Evolutionary conservation across 2,113 vertebrate species (phyloP).

Genomic region (Glaucomys volans): DNA sequence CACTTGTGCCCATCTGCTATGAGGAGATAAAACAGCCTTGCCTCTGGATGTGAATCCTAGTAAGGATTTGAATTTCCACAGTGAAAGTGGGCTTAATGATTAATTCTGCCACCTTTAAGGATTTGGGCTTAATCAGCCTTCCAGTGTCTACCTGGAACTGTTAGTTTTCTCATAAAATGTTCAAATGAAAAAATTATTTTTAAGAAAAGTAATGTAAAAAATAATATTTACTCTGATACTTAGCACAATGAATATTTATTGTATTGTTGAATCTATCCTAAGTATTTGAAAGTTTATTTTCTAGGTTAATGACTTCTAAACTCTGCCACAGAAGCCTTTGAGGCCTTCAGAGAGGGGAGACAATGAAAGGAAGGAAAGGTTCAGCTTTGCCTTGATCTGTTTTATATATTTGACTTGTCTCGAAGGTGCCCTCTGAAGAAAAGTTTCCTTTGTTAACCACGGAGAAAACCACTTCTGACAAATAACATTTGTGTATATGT

Average conservation of each 20-base stretch:
- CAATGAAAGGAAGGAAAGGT: not conserved
- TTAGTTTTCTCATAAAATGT: not conserved
- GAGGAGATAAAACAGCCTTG: not conserved
- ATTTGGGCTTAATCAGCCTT: not conserved
- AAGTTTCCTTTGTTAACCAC: not conserved
- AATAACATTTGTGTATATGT: not conserved
- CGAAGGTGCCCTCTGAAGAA: not conserved
- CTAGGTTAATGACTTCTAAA: not conserved
- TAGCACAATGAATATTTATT: not conserved
- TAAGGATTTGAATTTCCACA: not conserved
- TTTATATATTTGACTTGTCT: not conserved
- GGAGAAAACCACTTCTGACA: not conserved
- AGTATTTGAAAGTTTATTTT: conserved; percentile 30
- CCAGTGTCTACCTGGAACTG: not conserved
- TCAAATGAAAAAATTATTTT: not conserved
- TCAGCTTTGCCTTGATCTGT: not conserved
- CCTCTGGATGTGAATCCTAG: not conserved
- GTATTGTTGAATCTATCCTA: not conserved
- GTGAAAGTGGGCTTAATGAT: not conserved
- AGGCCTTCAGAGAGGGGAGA: not conserved
- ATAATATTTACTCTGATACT: not conserved
- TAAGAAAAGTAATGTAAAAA: not conserved
- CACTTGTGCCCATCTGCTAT: not conserved
- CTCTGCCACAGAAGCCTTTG: not conserved
- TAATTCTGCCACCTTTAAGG: not conserved